Percentiles rank a stretch among this genome's conserved stretches.
These are phyloP conservation scores for Atrichornis clamosus DNA, from an alignment of 2,113 vertebrate species.

Conservation along the genomic window DNA sequence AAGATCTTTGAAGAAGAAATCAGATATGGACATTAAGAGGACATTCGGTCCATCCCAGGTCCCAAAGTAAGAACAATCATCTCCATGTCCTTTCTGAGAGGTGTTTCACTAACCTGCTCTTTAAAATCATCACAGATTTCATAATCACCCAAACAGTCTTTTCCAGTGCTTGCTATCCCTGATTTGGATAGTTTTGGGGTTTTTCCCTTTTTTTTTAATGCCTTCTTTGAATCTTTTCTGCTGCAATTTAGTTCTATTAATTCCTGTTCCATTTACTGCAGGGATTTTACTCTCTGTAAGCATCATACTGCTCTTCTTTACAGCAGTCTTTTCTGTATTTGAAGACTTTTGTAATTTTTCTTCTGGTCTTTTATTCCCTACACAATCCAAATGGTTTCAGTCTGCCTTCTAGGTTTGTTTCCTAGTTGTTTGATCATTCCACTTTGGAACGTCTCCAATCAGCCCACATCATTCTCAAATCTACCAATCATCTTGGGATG, in stretches of 20 bases:
- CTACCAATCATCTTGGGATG: background rate
- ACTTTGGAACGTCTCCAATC: constrained; percentile 1
- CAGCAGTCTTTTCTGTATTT: background rate
- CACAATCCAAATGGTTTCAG: background rate
- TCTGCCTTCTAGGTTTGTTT: background rate
- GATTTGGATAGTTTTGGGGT: background rate
- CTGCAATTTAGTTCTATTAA: background rate
- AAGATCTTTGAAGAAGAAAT: background rate
- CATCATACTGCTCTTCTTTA: background rate
- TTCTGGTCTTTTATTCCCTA: background rate
- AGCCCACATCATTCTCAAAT: background rate
- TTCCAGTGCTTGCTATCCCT: background rate
- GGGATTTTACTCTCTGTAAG: background rate
- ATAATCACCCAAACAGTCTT: background rate
- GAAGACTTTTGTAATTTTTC: background rate
- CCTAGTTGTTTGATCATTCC: background rate
- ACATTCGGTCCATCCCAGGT: background rate
- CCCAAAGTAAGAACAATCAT: background rate
- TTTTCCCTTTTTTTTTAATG: background rate
- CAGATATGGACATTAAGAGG: background rate
- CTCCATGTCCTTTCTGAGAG: background rate
- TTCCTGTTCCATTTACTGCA: background rate
- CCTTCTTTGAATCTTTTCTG: background rate
- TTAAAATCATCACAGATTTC: background rate
- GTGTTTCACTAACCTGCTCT: background rate